Evolutionary conservation across 2,113 vertebrate genomes (phyloP), one percentile per base, ranked within the genome.

Genomic region (Pedetes capensis): DNA sequence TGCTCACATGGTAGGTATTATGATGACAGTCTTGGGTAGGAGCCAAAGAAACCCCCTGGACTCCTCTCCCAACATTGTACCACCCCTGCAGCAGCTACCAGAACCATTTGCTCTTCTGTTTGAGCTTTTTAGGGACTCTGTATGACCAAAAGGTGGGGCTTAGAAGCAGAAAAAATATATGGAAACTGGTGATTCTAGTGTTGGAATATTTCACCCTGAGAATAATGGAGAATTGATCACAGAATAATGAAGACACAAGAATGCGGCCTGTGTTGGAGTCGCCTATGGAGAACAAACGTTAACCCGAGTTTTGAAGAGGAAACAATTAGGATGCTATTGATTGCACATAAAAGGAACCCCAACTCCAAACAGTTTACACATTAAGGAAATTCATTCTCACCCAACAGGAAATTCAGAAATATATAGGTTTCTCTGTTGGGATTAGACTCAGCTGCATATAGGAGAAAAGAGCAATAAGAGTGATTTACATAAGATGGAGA

Each of bases 351-450:
- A 92, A 82, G 39, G 55, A 86, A 69, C 27, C 51, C 71, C 51
- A 78, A 59, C 23, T 91, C 64, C 51, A 59, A 92, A 83, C 6
- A 75, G 61, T 89, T 82, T 82, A 68, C 37, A 89, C 69, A 84
- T 69, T 59, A 61, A 93, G 74, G 25, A 93, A 83, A 75, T 89
- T 69, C 82, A 89, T 96, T 89, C 64, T 89, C 20, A 63, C 47
- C 44, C 94, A 95, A 72, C 22, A 83, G 80, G 64, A 93, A 96
- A 87, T 89, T 87, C 81, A 84, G 69, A 87, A 92, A 29, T 13
- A 51, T 20, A 79, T 8, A 83, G 42, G 59, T 79, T 93, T 89
- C 93, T 83, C 51, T 7, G 44, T 72, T 89, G 75, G 81, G 44
- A 86, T 75, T 63, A 71, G 69, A 68, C 23, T 61, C 17, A 18